phyloP scores from a whole-genome alignment of 2,888 invertebrate genomes.

The Elegia similella region DNA sequence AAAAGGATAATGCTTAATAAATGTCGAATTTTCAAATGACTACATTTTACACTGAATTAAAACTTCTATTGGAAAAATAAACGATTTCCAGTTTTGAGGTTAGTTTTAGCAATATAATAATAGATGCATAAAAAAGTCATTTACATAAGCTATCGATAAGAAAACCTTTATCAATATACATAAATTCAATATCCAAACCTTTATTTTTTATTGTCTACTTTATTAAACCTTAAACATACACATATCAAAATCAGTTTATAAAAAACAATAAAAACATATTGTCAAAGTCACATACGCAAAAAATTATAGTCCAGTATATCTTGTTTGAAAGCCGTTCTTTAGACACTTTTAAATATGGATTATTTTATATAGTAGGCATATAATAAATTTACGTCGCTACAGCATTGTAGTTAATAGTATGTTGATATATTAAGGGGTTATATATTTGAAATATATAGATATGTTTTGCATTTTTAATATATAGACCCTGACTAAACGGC shows the following conservation, averaged over 20 bases:
- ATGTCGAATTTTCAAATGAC: not conserved
- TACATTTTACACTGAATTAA: no score
- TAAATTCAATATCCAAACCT: not conserved
- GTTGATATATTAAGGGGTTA: not conserved
- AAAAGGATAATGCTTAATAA: not conserved
- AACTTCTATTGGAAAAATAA: no score
- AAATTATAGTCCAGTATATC: conserved; percentile 32
- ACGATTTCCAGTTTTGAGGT: no score
- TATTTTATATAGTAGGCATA: not conserved
- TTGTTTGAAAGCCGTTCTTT: conserved; percentile 16
- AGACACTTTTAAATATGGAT: not conserved
- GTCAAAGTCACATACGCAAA: conserved; percentile 68
- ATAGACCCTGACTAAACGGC: conserved; percentile 54
- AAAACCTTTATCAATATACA: not conserved
- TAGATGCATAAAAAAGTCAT: no score
- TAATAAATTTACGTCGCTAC: not conserved
- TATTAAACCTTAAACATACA: conserved; percentile 15
- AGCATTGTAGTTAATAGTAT: not conserved
- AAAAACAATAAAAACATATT: conserved; percentile 55
- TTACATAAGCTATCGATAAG: no score
- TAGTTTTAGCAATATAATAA: no score
- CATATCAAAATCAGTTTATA: conserved; percentile 15
- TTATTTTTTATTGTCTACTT: conserved; percentile 26
- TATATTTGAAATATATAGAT: conserved; percentile 27
- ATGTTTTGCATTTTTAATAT: conserved; percentile 31